These are phyloP conservation scores for Linnaemya vulpina DNA, from an alignment of 2,888 invertebrate genomes.

Conservation along the genomic window DNA sequence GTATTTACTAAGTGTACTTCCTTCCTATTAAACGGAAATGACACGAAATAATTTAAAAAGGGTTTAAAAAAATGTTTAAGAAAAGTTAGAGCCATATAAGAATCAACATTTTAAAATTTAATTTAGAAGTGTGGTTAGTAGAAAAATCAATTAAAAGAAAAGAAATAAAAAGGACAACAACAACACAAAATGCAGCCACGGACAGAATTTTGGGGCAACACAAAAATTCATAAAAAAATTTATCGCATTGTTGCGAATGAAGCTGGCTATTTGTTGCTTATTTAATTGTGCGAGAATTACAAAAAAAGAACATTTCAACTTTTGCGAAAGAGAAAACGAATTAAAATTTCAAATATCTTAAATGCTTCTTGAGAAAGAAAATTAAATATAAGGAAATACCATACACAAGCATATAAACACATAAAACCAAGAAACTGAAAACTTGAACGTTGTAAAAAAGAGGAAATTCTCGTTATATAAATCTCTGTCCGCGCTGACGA, in stretches of 20 bases:
- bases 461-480: not conserved
- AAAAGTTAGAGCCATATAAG: conserved; percentile 55
- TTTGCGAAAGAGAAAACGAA: conserved; percentile 16
- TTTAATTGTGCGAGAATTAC: conserved; percentile 74
- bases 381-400: conserved; percentile 2
- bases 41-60: conserved; percentile 19
- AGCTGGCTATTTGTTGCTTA: conserved; percentile 58
- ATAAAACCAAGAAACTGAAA: not conserved
- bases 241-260: too few species aligned
- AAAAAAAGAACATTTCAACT: conserved; percentile 24
- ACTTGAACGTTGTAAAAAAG: conserved; percentile 13
- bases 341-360: conserved; percentile 21
- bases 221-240: conserved; percentile 3
- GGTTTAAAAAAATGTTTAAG: conserved; percentile 36
- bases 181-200: not conserved
- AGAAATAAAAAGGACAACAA: conserved; percentile 58
- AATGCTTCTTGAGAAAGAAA: conserved; percentile 25
- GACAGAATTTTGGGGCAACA: conserved; percentile 6
- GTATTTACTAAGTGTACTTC: conserved; percentile 75
- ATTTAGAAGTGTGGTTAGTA: conserved; percentile 76
- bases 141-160: conserved; percentile 46
- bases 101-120: conserved; percentile 77
- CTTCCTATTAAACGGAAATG: conserved; percentile 72
- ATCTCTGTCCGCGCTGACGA: conserved; percentile 10
- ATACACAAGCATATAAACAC: not conserved